Conservation (phyloP, 2,113 vertebrate genomes). For the Furnarius figulus region DNA sequence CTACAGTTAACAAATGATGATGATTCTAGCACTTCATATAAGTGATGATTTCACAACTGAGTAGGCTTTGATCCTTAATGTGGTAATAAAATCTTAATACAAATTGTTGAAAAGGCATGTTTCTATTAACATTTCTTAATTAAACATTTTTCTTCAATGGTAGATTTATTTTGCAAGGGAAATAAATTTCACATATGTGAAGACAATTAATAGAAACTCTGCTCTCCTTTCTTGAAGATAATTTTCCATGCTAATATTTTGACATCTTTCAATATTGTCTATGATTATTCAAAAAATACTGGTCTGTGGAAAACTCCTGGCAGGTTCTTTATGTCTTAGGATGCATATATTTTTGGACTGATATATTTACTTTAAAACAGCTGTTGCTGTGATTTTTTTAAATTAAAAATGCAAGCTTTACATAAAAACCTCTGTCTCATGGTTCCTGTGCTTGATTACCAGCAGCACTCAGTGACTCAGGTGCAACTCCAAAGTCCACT, state of each 20-base stretch:
- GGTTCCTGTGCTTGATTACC: background rate
- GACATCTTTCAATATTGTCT: background rate
- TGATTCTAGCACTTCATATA: background rate
- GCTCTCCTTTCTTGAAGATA: background rate
- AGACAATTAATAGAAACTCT: background rate
- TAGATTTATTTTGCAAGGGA: constrained; percentile 18
- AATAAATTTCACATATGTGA: background rate
- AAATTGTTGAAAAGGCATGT: constrained; percentile 13
- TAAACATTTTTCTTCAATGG: constrained; percentile 27
- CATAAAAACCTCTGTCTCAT: background rate
- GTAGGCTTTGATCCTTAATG: background rate
- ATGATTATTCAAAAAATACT: background rate
- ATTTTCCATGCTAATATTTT: background rate
- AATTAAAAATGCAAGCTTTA: background rate
- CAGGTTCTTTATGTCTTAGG: background rate
- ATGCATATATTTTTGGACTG: background rate
- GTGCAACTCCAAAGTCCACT: background rate
- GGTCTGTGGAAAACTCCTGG: background rate
- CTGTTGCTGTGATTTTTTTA: background rate
- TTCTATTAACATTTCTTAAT: constrained; percentile 52
- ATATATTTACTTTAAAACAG: background rate
- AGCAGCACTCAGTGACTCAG: background rate
- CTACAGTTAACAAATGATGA: background rate
- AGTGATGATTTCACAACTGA: constrained; percentile 25
- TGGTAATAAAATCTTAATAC: constrained; percentile 21